Percentiles rank a stretch among this genome's conserved stretches.
These are phyloP conservation scores for Biston betularia DNA, from an alignment of 2,888 invertebrate species.

Conservation along the genomic window DNA sequence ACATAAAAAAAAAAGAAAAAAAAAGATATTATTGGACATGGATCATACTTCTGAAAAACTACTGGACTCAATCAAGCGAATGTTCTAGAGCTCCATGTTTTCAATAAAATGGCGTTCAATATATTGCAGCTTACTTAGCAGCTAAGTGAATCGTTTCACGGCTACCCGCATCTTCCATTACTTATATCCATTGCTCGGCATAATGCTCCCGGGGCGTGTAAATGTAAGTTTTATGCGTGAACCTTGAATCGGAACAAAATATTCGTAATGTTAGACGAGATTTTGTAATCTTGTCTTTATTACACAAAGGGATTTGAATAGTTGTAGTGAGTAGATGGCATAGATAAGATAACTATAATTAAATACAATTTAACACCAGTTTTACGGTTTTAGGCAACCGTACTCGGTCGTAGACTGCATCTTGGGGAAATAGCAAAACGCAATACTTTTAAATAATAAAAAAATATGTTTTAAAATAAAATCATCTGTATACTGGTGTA, in stretches of 20 bases:
- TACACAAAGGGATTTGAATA: slow-evolving; percentile 1
- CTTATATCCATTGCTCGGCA: slow-evolving; percentile 27
- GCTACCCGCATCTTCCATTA: slow-evolving; percentile 32
- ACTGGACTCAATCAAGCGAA: neutral
- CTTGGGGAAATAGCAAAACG: too few relatives aligned
- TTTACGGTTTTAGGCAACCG: too few relatives aligned
- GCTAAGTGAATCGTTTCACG: slow-evolving; percentile 35
- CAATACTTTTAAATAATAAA: too few relatives aligned
- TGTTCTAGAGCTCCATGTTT: neutral
- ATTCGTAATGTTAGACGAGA: slow-evolving; percentile 43
- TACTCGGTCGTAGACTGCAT: too few relatives aligned
- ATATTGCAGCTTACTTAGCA: slow-evolving; percentile 27
- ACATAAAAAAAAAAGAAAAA: too few relatives aligned
- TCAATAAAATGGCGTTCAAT: slow-evolving; percentile 9
- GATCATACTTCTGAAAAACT: neutral
- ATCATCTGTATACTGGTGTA: too few relatives aligned
- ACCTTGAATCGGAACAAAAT: slow-evolving; percentile 41
- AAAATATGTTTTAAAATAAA: too few relatives aligned
- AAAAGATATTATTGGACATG: too few relatives aligned
- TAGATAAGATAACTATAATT: too few relatives aligned
- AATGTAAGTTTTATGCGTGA: slow-evolving; percentile 49
- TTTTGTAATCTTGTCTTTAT: slow-evolving; percentile 31
- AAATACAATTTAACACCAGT: too few relatives aligned
- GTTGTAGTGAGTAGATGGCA: neutral
- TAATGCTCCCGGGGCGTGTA: slow-evolving; percentile 36